Evolutionary conservation across 2,113 vertebrate genomes (phyloP).

Genomic region (Nipponia nippon): DNA sequence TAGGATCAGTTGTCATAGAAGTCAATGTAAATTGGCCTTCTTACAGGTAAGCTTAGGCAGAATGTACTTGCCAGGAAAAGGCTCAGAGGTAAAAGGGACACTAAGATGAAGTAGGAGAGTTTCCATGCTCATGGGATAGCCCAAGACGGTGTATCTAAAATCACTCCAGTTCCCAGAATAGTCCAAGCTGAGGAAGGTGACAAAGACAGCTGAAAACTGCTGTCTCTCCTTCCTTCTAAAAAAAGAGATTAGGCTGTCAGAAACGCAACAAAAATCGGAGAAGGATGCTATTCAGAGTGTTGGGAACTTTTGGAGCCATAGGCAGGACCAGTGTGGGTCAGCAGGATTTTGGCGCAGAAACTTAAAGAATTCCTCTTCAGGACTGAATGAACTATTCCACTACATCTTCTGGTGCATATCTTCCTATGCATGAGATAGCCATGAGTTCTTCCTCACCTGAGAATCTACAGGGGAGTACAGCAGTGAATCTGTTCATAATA

Average conservation of each 20-base stretch:
- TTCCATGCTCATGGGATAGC: background rate
- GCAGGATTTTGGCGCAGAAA: background rate
- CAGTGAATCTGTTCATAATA: background rate
- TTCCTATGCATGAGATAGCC: background rate
- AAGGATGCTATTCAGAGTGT: background rate
- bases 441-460: background rate
- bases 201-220: background rate
- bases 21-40: background rate
- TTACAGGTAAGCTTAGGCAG: background rate
- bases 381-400: background rate
- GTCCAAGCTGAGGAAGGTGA: background rate
- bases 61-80: background rate
- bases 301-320: background rate
- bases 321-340: background rate
- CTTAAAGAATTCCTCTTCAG: background rate
- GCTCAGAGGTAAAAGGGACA: background rate
- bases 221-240: background rate
- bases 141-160: background rate
- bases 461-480: background rate
- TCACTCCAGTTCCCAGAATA: background rate
- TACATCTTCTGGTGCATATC: rapidly evolving
- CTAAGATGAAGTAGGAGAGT: background rate
- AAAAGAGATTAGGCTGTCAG: background rate
- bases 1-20: background rate
- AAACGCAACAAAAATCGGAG: background rate